Evolutionary conservation across 2,888 invertebrate species (phyloP).

Genomic region (Eudemis profundana): DNA sequence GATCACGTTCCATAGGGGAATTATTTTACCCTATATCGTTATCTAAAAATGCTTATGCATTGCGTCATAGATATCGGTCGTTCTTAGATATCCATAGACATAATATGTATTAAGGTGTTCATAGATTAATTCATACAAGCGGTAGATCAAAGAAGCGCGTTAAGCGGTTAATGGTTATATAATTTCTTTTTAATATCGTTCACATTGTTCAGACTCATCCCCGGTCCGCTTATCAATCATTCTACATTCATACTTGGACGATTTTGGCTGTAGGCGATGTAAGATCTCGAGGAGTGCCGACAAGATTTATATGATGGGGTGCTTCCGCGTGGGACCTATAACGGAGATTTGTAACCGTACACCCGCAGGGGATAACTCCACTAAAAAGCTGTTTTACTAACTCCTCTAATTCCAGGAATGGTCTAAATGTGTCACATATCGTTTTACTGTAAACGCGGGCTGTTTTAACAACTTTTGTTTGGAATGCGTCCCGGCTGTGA

Average conservation of each 20-base stretch:
- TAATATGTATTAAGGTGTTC: constrained; percentile 29
- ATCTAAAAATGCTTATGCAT: constrained; percentile 5
- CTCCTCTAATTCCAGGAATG: constrained; percentile 61
- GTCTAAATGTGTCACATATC: constrained; percentile 48
- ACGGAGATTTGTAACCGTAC: constrained; percentile 63
- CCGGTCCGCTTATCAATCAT: constrained; percentile 27
- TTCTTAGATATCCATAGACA: background rate
- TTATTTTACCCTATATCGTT: constrained; percentile 53
- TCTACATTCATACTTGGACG: constrained; percentile 39
- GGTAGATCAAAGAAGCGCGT: constrained; percentile 31
- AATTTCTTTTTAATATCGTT: constrained; percentile 41
- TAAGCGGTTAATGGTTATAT: constrained; percentile 36
- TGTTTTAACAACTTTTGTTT: constrained; percentile 40
- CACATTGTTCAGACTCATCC: constrained; percentile 26
- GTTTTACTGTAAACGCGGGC: constrained; percentile 40
- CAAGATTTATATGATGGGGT: constrained; percentile 61
- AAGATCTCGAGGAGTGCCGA: constrained; percentile 57
- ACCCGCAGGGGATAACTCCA: constrained; percentile 52
- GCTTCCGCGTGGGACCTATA: constrained; percentile 60
- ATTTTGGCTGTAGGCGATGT: constrained; percentile 55
- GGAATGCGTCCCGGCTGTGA: constrained; percentile 25
- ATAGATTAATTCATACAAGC: constrained; percentile 23
- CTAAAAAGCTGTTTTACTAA: constrained; percentile 61
- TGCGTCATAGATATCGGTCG: constrained; percentile 2
- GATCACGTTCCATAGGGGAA: constrained; percentile 69